Base-by-base conservation (phyloP, 2,113 vertebrate species). In the Meleagris gallopavo region DNA sequence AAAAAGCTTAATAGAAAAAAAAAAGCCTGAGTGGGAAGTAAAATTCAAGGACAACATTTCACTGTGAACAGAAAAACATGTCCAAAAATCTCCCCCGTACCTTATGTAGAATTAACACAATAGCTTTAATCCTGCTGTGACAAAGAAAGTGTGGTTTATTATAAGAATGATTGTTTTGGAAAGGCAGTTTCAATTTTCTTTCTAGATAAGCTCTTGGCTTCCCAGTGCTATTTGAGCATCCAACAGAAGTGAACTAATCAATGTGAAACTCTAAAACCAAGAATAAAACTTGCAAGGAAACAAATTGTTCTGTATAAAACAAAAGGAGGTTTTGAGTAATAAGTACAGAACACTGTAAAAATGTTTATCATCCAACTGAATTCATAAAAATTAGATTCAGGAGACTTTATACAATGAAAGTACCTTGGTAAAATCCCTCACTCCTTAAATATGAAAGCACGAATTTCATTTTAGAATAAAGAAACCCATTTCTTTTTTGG, bases 81-180 rank as follows among this genome's bases (percentile, higher is more conserved):
- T 85, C n/a, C 79, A 57, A 95, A 91, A 86, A 96, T 57, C 64
- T 95, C 66, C 61, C 45, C 50, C 62, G 32, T 61, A 36, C 57
- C 50, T 89, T 65, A 62, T 27, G 29, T 77, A 60, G 60, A 90
- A 83, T 80, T 88, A 90, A 80, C 25, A 86, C 55, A 86, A 60
- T 78, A 50, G 29, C 50, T 67, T 88, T 88, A 92, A 88, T 93
- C 34, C 40, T 88, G 29, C 74, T 86, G 61, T 90, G 86, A 90
- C 90, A 90, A 69, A 27, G 12, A 67, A 78, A 78, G 88, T 6
- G 2, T 34, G 17, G 32, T 46, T 90, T 94, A 60, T 82, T 69
- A 45, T 65, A 29, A 40, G 90, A 19, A 43, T 5, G 32, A 57
- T 83, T 92, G 69, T 90, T 86, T 90, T 86, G 72, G 66, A 89